Conservation (phyloP, 1,140 invertebrate genomes). For the Scaptomyza pallida region DNA sequence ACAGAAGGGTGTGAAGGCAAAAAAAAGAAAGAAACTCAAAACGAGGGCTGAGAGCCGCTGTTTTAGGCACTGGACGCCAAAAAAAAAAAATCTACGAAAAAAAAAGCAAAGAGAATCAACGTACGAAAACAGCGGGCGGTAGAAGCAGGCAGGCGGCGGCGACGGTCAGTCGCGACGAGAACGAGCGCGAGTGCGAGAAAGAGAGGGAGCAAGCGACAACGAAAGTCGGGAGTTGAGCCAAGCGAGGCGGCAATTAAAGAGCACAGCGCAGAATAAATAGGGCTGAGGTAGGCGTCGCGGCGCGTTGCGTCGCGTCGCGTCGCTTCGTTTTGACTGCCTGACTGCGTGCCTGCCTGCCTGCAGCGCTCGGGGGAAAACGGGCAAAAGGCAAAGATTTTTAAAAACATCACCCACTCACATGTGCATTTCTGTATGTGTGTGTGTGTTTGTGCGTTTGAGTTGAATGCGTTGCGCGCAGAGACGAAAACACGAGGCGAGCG, state of each 20-base stretch:
- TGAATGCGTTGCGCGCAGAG: constrained; percentile 35
- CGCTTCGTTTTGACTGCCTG: constrained; percentile 8
- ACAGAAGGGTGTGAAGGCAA: constrained; percentile 55
- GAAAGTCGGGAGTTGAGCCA: constrained; percentile 45
- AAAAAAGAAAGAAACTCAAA: constrained; percentile 28
- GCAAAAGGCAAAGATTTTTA: constrained; percentile 63
- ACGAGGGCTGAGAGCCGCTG: constrained; percentile 34
- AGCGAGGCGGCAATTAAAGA: constrained; percentile 66
- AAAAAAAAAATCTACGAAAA: constrained; percentile 70
- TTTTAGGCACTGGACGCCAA: constrained; percentile 61
- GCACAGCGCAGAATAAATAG: constrained; percentile 72
- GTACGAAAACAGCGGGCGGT: constrained; percentile 70
- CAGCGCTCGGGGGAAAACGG: constrained; percentile 48
- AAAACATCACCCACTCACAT: constrained; percentile 62
- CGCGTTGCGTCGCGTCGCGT: constrained; percentile 48
- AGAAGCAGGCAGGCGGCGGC: constrained; percentile 24
- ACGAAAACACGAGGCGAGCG: constrained; percentile 52
- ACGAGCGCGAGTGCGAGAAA: not conserved
- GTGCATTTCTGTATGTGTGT: constrained; percentile 4
- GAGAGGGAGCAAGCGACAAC: constrained; percentile 8
- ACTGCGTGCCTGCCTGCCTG: constrained; percentile 26
- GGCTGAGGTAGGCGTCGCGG: constrained; percentile 67
- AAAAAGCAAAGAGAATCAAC: too few relatives aligned
- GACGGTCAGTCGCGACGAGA: constrained; percentile 71
- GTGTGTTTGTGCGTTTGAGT: constrained; percentile 20